These are phyloP conservation scores for Gymnocephalus cernua DNA, from an alignment of 2,113 vertebrate species.

Conservation along the genomic window DNA sequence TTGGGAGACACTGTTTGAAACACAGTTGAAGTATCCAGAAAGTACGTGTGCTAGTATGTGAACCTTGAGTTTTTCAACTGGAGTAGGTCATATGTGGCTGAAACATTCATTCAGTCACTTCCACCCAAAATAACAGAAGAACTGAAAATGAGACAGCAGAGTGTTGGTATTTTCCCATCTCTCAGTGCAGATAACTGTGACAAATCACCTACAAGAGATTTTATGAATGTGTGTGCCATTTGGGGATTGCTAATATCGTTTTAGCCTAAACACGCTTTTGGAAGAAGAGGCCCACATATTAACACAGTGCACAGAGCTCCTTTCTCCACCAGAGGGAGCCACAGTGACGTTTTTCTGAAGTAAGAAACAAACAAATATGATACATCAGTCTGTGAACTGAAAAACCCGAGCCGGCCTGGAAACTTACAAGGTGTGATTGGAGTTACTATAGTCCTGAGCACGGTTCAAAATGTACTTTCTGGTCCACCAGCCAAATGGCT, in stretches of 20 bases:
- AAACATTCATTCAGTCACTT: not conserved
- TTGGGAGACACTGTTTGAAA: not conserved
- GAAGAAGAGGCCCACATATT: not conserved
- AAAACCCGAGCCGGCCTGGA: not conserved
- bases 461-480: no score
- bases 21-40: not conserved
- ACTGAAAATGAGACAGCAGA: not conserved
- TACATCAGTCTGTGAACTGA: not conserved
- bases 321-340: constrained; percentile 67
- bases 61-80: not conserved
- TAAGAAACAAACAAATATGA: not conserved
- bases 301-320: not conserved
- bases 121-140: constrained; percentile 3
- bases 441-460: not conserved
- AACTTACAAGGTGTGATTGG: not conserved
- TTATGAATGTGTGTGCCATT: not conserved
- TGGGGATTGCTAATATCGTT: not conserved
- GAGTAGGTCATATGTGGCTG: not conserved
- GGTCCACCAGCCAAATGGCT: no score
- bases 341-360: constrained; percentile 5
- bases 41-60: not conserved
- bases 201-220: not conserved
- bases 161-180: not conserved
- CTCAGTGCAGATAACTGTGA: not conserved
- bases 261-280: not conserved